A percentile compares a stretch with the other conserved stretches of the same genome.
phyloP scores from a whole-genome alignment of 2,888 invertebrate genomes.

The Germaria angustata region DNA sequence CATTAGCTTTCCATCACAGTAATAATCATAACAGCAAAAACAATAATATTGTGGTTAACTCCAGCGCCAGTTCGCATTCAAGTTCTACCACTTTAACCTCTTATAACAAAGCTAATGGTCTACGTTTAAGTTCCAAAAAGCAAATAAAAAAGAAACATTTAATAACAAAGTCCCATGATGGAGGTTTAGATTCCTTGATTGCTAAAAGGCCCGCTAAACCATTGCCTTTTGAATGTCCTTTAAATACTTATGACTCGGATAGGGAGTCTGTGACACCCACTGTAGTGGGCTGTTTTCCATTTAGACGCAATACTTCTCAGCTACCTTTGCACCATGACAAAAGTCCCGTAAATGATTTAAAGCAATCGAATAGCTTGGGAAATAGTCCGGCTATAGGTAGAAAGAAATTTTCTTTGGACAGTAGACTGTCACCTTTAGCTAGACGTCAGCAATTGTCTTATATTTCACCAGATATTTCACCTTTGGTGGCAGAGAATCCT shows the following conservation, averaged over 20 bases:
- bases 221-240: conserved; percentile 57
- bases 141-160: conserved; percentile 59
- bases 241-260: conserved; percentile 72
- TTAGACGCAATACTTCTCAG: conserved; percentile 68
- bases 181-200: conserved; percentile 73
- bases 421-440: conserved; percentile 72
- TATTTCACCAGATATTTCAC: conserved; percentile 63
- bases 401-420: conserved; percentile 79
- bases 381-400: conserved; percentile 76
- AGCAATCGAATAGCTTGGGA: conserved; percentile 73
- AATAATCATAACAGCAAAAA: conserved; percentile 24
- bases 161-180: conserved; percentile 77
- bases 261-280: conserved; percentile 72
- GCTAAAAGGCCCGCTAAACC: conserved; percentile 54
- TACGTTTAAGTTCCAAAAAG: conserved; percentile 59
- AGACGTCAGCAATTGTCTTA: conserved; percentile 59
- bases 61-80: conserved; percentile 6
- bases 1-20: conserved; percentile 54
- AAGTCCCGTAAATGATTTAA: conserved; percentile 61
- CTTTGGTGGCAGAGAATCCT: conserved; percentile 59
- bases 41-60: conserved; percentile 19
- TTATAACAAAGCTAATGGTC: conserved; percentile 54
- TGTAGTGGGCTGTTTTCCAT: conserved; percentile 76
- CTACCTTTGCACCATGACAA: conserved; percentile 56
- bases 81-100: conserved; percentile 36